Percentiles rank a stretch among this genome's conserved stretches.
These are phyloP conservation scores for Crotalus horridus DNA, from an alignment of 2,113 vertebrate species.

Conservation along the genomic window DNA sequence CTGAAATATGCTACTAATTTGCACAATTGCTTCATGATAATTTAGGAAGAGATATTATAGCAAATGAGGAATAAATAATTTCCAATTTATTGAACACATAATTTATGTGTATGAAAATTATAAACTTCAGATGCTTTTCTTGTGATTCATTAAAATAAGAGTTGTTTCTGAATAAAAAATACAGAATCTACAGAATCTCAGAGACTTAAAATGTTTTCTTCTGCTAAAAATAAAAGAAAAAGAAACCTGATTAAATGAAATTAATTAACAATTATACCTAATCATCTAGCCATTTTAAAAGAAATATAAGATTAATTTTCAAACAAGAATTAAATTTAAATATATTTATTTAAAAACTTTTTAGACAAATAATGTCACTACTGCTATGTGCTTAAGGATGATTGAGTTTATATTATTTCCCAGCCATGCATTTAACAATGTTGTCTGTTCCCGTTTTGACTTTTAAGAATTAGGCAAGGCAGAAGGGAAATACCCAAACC, in stretches of 20 bases:
- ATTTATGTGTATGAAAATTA: not conserved
- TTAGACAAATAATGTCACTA: not conserved
- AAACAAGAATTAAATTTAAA: not conserved
- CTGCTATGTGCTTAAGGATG: not conserved
- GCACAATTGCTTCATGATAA: not conserved
- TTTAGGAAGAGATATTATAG: not conserved
- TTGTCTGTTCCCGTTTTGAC: not conserved
- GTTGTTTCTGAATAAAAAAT: not conserved
- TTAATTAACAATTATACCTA: not conserved
- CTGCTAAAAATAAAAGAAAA: not conserved
- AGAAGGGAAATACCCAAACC: not conserved
- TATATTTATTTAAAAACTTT: not conserved
- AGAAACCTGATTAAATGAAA: not conserved
- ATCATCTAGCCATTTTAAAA: not conserved
- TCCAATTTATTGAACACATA: not conserved
- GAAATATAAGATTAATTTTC: not conserved
- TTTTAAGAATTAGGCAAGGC: not conserved
- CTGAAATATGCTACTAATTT: not conserved
- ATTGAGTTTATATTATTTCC: not conserved
- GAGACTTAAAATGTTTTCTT: not conserved
- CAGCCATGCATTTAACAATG: not conserved
- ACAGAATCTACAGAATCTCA: not conserved
- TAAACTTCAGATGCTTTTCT: not conserved
- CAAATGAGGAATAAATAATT: not conserved
- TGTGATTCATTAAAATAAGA: not conserved